Evolutionary conservation across 2,797 vertebrate genomes (phyloP).

Genomic region (Lophotriccus pileatus): DNA sequence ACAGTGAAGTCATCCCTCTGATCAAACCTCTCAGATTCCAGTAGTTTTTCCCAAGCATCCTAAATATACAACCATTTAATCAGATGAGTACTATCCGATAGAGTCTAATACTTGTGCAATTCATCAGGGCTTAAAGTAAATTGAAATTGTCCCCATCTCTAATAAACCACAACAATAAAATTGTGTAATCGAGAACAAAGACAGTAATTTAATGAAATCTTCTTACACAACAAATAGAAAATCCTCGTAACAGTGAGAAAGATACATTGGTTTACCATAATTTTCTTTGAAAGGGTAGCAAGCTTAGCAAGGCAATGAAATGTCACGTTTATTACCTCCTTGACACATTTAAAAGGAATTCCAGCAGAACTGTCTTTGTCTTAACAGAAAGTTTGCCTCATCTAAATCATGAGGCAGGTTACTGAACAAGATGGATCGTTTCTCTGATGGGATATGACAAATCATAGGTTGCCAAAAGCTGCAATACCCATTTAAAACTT

Average conservation of each 20-base stretch:
- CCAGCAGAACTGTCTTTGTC: neutral
- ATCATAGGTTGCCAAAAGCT: neutral
- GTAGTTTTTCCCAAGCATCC: conserved; percentile 68
- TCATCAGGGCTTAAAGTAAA: neutral
- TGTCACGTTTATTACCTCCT: neutral
- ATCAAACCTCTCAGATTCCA: conserved; percentile 65
- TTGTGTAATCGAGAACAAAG: neutral
- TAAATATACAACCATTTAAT: conserved; percentile 18
- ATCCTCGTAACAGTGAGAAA: neutral
- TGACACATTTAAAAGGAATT: neutral
- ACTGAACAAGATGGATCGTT: neutral
- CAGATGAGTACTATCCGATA: neutral
- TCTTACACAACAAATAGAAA: neutral
- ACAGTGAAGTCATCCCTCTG: conserved; percentile 66
- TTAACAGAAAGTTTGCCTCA: neutral
- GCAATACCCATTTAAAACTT: neutral
- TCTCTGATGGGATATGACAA: neutral
- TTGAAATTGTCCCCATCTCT: neutral
- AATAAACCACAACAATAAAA: conserved; percentile 27
- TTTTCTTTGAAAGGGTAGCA: neutral
- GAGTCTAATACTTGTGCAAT: neutral
- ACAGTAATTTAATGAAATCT: neutral
- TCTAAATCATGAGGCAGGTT: neutral
- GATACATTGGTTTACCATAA: neutral
- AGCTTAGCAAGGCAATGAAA: neutral